Evolutionary conservation across 2,888 invertebrate species (phyloP), one percentile per base, ranked within the genome.

Genomic region (Aplocera efformata): DNA sequence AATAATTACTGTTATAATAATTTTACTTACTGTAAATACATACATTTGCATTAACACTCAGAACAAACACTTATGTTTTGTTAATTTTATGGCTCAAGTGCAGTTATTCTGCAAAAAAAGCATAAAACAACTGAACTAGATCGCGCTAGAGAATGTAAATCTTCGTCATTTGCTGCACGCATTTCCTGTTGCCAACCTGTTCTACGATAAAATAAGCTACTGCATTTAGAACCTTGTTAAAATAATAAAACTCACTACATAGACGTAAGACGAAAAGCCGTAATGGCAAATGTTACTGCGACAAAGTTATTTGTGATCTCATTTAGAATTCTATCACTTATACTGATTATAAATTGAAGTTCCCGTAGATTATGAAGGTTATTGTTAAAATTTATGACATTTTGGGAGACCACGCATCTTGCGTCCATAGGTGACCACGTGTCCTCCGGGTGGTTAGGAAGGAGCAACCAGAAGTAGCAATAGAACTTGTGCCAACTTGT

Each of bases 161-260:
- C 72, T 76, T 72, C 70, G 72, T 80, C 69, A 75, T 76, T 78
- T 73, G 59, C 75, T 72, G 74, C 76, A 81, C 75, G 76, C 77
- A 72, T 72, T 79, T 82, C 80, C 80, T 76, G 47, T 26, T 49
- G 36, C 57, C 42, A 60, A 67, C 68, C 58, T 48, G 69, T 71
- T 71, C 56, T 49, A 49, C 53, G 48, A 45, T 49, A 46, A 63
- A 58, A 55, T 56, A 29, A 11, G 30, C 4, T 8, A 25, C 25
- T 8, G 32, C 8, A 8, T 17, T 9, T 21, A 20, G 27, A 28
- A 28, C 39, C 9, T 0, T 38, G 13, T 27, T 27, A 9, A 3
- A 22, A 8, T 21, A 7, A 28, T 23, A 4, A 17, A 28, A 23
- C 13, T 28, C 9, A n/a, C 7, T 4, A 29, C 33, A 29, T 17